Base-by-base conservation (phyloP, 2,888 invertebrate species). In the Caenorhabditis sp. region DNA sequence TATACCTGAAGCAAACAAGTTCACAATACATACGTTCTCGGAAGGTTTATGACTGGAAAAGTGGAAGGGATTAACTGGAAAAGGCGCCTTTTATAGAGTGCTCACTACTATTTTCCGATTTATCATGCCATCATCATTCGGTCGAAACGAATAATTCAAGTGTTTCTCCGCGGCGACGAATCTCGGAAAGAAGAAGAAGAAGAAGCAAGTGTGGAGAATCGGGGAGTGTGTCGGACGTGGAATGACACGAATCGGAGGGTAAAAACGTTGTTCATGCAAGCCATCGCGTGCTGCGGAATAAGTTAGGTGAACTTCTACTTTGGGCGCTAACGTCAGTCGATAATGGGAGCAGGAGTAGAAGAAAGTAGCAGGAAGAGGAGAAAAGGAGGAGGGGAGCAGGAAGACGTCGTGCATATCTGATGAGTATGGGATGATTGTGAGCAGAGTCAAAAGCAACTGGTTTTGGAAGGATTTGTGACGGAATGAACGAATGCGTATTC, bases 241-340 rank as follows among this genome's bases (percentile, higher is more conserved):
- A 24, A 58, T 37, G 58, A 58, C 37, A 60, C 40, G 60, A 40
- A 37, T 22, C 60, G 15, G 40, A 56, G 32, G 55, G 55, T 32
- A n/a, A n/a, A 28, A 35, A 22, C 26, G 35, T 64, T 65, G 67
- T 20, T 53, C 53, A 50, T 50, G 51, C 26, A 51, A 64, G n/a
- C 28, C 37, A 76, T 76, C 53, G 76, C 76, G 76, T 76, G 67
- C 44, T 22, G 44, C 72, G 55, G 72, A 74, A 74, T 74, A 65
- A 55, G 72, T 74, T 74, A 74, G 55, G 22, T 65, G 72, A 62
- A 71, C 71, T 71, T 53, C 50, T 67, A 32, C 61, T 62, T 62
- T 40, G 24, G 53, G 53, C 22, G 53, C 61, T 61, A 28, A 37
- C 44, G 60, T 60, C 50, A 18, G 28, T 44, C 51, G 47, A 55